A percentile compares a stretch with the other conserved stretches of the same genome.
Evolutionary conservation across 1,140 invertebrate genomes (phyloP).

Genomic region (Rhizoglyphus robini): DNA sequence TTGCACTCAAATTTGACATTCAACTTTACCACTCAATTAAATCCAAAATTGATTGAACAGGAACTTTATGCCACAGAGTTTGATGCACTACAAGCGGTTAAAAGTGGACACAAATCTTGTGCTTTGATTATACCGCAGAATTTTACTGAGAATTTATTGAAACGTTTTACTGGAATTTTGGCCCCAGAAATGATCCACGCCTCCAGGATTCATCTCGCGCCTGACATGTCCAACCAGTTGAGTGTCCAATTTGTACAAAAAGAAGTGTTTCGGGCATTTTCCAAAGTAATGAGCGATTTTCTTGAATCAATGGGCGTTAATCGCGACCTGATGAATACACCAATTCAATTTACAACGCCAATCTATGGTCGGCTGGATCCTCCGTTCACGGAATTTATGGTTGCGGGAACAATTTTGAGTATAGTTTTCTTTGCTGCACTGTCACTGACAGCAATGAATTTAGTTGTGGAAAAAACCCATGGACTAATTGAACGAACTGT

Average conservation of each 20-base stretch:
- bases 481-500: slow-evolving; percentile 71
- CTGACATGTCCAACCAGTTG: slow-evolving; percentile 33
- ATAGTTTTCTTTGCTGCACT: slow-evolving; percentile 91
- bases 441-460: slow-evolving; percentile 72
- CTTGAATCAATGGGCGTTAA: slow-evolving; percentile 20
- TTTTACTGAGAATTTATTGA: slow-evolving; percentile 18
- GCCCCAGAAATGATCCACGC: slow-evolving; percentile 23
- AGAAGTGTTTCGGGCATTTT: slow-evolving; percentile 18
- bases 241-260: neutral
- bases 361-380: slow-evolving; percentile 73
- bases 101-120: slow-evolving; percentile 19
- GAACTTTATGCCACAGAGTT: neutral
- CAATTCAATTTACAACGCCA: slow-evolving; percentile 46
- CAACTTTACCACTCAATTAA: neutral
- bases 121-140: slow-evolving; percentile 19
- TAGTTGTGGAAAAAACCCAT: slow-evolving; percentile 80
- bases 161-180: slow-evolving; percentile 6
- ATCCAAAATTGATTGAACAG: neutral
- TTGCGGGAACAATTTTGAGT: slow-evolving; percentile 84
- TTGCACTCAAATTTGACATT: neutral
- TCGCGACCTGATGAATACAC: slow-evolving; percentile 21
- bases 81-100: slow-evolving; percentile 14
- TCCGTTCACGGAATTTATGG: slow-evolving; percentile 89
- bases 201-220: slow-evolving; percentile 28
- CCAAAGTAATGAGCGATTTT: slow-evolving; percentile 24